Evolutionary conservation across 1,140 invertebrate genomes (phyloP).

Genomic region (Dendroctonus ponderosae): DNA sequence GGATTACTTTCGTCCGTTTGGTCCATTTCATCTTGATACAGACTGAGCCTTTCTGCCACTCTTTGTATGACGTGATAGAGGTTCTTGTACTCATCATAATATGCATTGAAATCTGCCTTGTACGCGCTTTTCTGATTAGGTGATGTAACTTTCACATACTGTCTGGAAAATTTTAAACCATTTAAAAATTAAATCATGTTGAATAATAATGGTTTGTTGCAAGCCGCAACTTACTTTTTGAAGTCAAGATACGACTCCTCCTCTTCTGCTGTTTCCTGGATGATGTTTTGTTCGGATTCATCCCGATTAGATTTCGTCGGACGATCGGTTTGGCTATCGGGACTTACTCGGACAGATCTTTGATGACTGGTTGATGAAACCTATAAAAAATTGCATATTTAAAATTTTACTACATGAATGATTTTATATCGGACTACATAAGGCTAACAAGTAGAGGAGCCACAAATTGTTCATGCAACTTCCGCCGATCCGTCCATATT

Average conservation of each 20-base stretch:
- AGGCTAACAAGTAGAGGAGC: no score
- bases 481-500: no score
- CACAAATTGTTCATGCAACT: no score
- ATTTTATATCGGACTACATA: no score
- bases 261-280: conserved; percentile 9
- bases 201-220: neutral
- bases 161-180: conserved; percentile 55
- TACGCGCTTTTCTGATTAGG: conserved; percentile 76
- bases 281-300: no score
- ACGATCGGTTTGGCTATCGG: conserved; percentile 47
- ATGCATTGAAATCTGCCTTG: conserved; percentile 82
- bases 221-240: conserved; percentile 54
- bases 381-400: conserved; percentile 9
- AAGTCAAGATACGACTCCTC: conserved; percentile 54
- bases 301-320: no score
- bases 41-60: conserved; percentile 76
- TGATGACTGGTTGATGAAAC: conserved; percentile 39
- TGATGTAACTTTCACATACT: conserved; percentile 75
- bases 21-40: conserved; percentile 64
- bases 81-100: conserved; percentile 80
- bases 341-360: conserved; percentile 44
- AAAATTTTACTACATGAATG: neutral
- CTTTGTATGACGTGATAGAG: conserved; percentile 73
- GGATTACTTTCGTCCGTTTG: conserved; percentile 53
- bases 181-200: neutral